Conservation (phyloP, 2,113 vertebrate genomes). For the Rhipidura dahli region DNA sequence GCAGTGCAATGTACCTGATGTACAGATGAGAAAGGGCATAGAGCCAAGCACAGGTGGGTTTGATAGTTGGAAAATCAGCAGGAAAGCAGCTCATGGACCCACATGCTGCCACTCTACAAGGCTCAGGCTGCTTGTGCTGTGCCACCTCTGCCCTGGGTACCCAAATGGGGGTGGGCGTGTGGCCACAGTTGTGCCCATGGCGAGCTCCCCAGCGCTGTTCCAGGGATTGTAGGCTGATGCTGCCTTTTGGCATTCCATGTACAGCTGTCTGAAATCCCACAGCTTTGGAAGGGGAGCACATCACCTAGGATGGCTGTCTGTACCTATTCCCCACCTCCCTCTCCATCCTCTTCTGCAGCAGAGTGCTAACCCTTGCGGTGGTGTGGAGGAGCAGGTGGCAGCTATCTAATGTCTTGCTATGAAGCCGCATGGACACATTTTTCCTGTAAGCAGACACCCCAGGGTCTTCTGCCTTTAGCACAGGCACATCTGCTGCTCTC, state of each 20-base stretch:
- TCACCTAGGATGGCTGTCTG: neutral
- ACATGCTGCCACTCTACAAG: neutral
- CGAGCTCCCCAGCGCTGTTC: fast-evolving
- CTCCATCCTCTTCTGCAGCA: neutral
- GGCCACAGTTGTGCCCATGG: neutral
- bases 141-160: neutral
- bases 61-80: neutral
- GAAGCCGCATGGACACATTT: conserved; percentile 16
- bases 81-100: neutral
- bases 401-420: conserved; percentile 10
- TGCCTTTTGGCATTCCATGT: neutral
- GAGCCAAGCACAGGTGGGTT: neutral
- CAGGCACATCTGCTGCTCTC: conserved; percentile 38
- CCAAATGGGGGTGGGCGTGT: fast-evolving
- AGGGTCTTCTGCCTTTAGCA: conserved; percentile 17
- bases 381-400: conserved; percentile 32
- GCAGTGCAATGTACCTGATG: neutral
- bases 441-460: conserved; percentile 13
- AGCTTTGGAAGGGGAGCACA: neutral
- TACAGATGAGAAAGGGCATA: neutral
- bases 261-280: neutral
- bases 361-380: neutral
- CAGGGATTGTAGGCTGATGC: neutral
- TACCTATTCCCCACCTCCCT: neutral
- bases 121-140: fast-evolving